Evolutionary conservation across 2,113 vertebrate species (phyloP).

Genomic region (Zosterops lateralis): DNA sequence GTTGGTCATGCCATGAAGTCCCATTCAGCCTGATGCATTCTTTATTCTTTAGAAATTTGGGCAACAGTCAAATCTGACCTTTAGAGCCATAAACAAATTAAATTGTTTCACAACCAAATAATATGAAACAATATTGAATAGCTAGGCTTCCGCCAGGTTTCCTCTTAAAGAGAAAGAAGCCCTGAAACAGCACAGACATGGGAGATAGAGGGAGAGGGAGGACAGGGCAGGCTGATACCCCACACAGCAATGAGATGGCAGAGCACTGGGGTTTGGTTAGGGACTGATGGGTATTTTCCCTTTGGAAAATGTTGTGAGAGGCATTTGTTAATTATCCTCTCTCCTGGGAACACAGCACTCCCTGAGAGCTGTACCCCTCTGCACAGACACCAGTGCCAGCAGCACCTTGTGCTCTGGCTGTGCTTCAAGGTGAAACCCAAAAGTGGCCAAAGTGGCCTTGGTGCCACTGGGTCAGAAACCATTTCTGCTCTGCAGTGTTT

Average conservation of each 20-base stretch:
- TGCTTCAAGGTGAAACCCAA: conserved; percentile 39
- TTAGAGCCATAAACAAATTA: conserved; percentile 60
- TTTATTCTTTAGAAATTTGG: conserved; percentile 53
- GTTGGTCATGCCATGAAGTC: conserved; percentile 3
- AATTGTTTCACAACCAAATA: conserved; percentile 53
- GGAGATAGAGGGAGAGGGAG: neutral
- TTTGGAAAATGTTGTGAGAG: conserved; percentile 9
- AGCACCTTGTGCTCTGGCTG: neutral
- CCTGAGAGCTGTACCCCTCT: neutral
- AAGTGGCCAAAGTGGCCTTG: neutral
- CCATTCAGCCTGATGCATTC: conserved; percentile 29
- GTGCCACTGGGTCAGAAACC: neutral
- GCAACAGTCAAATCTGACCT: conserved; percentile 52
- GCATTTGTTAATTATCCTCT: neutral
- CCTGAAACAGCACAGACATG: neutral
- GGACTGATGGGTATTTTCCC: neutral
- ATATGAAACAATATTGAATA: conserved; percentile 55
- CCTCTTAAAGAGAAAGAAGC: conserved; percentile 58
- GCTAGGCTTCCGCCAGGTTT: neutral
- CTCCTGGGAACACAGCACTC: conserved; percentile 10
- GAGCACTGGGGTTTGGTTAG: neutral
- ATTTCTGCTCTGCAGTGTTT: neutral
- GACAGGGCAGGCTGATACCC: neutral
- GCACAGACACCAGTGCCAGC: neutral
- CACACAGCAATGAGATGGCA: rapidly evolving